These are phyloP conservation scores for Bradypodion pumilum DNA, from an alignment of 2,797 vertebrate species.

Conservation along the genomic window DNA sequence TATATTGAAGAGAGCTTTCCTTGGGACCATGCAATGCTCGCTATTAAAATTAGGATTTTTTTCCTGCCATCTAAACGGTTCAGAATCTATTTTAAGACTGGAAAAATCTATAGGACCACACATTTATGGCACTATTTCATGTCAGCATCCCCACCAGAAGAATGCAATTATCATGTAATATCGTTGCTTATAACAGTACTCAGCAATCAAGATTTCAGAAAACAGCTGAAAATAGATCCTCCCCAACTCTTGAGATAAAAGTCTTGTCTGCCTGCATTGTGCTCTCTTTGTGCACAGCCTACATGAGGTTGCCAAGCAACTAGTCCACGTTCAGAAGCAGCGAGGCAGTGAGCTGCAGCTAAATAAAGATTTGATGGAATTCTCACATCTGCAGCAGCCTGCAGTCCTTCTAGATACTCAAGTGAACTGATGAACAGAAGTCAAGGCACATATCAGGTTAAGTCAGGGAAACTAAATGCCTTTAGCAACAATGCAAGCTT, in stretches of 20 bases:
- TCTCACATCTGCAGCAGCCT: conserved; percentile 45
- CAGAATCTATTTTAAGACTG: background rate
- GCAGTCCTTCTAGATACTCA: conserved; percentile 32
- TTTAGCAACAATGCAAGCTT: conserved; percentile 28
- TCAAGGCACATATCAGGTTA: background rate
- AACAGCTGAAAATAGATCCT: conserved; percentile 41
- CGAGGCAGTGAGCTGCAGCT: conserved; percentile 55
- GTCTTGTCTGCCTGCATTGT: conserved; percentile 31
- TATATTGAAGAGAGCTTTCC: background rate
- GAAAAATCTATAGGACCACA: conserved; percentile 9
- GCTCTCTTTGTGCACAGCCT: conserved; percentile 33
- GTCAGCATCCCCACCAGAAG: conserved; percentile 25
- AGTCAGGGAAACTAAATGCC: conserved; percentile 35
- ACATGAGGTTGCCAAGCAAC: conserved; percentile 62
- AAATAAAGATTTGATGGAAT: conserved; percentile 45
- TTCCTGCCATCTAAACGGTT: background rate
- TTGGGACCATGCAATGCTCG: background rate
- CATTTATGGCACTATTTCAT: background rate
- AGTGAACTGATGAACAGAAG: conserved; percentile 34
- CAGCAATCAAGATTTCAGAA: conserved; percentile 32
- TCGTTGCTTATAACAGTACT: conserved; percentile 2
- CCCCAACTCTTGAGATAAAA: conserved; percentile 35
- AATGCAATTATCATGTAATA: background rate
- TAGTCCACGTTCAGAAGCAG: conserved; percentile 61
- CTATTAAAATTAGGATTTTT: background rate